Conservation (phyloP, 2,797 vertebrate genomes). For the Zalophus californianus region DNA sequence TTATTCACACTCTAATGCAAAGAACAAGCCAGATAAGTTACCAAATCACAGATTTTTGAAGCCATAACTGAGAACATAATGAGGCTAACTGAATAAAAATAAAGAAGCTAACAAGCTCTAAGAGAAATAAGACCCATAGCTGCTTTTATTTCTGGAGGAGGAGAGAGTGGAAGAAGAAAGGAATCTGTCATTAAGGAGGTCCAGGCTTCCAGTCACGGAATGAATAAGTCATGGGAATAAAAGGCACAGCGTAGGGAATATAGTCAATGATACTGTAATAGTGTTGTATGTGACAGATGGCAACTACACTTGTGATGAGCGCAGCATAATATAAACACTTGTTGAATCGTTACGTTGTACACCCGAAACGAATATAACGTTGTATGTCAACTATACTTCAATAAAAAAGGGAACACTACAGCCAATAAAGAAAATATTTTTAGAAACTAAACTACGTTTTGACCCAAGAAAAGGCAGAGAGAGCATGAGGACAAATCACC, state of each 20-base stretch:
- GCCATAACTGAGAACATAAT: not conserved
- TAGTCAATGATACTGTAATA: not conserved
- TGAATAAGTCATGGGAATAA: not conserved
- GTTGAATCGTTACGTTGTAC: not conserved
- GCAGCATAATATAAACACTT: not conserved
- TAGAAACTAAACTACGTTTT: not conserved
- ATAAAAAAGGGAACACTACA: not conserved
- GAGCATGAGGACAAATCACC: not conserved
- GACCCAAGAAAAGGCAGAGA: not conserved
- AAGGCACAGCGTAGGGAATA: not conserved
- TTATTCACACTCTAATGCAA: not conserved
- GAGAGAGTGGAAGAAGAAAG: not conserved
- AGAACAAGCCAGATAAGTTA: constrained; percentile 2
- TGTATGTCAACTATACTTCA: not conserved
- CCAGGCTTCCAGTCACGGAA: not conserved
- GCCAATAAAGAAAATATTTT: not conserved
- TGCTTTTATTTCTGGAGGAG: not conserved
- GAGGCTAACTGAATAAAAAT: not conserved
- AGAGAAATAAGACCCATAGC: not conserved
- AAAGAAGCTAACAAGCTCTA: not conserved
- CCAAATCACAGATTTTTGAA: not conserved
- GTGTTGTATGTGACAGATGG: not conserved
- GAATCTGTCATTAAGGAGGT: not conserved
- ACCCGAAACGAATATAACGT: not conserved
- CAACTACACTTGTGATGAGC: not conserved